Conservation (phyloP, 2,113 vertebrate genomes). For the Euleptes europaea region DNA sequence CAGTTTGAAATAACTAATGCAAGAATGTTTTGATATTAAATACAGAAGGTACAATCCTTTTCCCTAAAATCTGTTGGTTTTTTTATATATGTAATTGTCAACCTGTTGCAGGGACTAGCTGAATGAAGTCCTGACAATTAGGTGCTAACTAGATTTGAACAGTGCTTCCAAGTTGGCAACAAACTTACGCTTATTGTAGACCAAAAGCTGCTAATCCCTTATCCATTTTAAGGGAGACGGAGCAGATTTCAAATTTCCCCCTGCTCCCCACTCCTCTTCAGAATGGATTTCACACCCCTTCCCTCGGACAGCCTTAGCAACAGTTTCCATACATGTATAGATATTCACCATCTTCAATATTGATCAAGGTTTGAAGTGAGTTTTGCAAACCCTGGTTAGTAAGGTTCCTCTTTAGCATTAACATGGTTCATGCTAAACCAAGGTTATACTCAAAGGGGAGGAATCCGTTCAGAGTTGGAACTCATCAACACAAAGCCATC, state of each 20-base stretch:
- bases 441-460: not conserved
- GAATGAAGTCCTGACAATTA: not conserved
- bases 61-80: constrained; percentile 62
- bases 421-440: not conserved
- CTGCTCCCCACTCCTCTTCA: not conserved
- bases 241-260: not conserved
- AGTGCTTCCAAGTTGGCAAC: not conserved
- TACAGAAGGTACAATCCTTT: constrained; percentile 68
- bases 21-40: constrained; percentile 70
- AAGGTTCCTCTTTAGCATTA: not conserved
- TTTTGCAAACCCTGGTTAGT: not conserved
- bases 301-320: not conserved
- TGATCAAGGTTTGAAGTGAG: not conserved
- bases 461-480: not conserved
- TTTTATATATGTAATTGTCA: constrained; percentile 49
- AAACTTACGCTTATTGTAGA: not conserved
- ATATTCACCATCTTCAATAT: not conserved
- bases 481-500: not conserved
- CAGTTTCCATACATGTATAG: not conserved
- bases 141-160: not conserved
- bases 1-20: constrained; percentile 65
- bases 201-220: not conserved
- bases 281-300: not conserved
- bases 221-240: too few relatives aligned
- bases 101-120: not conserved